Evolutionary conservation across 53 echinoderm and acorn worm genomes (phyloP), one percentile per base, ranked within the genome.

Genomic region (Paracentrotus lividus): DNA sequence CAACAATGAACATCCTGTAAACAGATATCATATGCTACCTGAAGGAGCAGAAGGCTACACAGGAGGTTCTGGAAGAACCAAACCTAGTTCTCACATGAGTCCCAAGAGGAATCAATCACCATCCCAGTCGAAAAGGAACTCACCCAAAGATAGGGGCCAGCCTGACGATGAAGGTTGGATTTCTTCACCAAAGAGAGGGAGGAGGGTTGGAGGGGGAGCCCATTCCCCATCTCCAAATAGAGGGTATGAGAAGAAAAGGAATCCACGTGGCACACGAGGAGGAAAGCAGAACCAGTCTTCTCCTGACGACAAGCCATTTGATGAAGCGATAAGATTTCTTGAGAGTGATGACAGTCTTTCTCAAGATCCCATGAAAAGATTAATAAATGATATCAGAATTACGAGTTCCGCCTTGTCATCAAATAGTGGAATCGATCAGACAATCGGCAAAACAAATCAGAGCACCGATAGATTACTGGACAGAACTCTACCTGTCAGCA

Each of bases 1-100:
- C 89, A 89, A 89, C 89, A 89, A 89, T 43, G 64, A 43, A 33
- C 59, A 60, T 26, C 89, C 64, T 61, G 89, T 21, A 60, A 55
- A 64, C 64, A 89, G 43, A 38, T 20, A 42, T 44, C 59, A 59
- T 12, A 31, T 18, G 9, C n/a, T n/a, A n/a, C n/a, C n/a, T n/a
- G 55, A 43, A n/a, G 93, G 59, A 57, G 53, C 8, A 77, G 77
- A 92, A 23, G 53, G 53, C 43, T 18, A 61, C 32, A 42, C 24
- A 18, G 32, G 91, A 6, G 29, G 49, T 75, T 8, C 34, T 32
- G 91, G 49, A 51, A 91, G 20, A 42, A 33, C 16, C 43, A 67
- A 72, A 6, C 12, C 5, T 59, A 66, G 38, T 33, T 23, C 55
- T 57, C 15, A 64, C 42, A 89, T 43, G 4, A 49, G 36, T 72